Base-by-base conservation (phyloP, 2,888 invertebrate species). In the Cerceris rybyensis region DNA sequence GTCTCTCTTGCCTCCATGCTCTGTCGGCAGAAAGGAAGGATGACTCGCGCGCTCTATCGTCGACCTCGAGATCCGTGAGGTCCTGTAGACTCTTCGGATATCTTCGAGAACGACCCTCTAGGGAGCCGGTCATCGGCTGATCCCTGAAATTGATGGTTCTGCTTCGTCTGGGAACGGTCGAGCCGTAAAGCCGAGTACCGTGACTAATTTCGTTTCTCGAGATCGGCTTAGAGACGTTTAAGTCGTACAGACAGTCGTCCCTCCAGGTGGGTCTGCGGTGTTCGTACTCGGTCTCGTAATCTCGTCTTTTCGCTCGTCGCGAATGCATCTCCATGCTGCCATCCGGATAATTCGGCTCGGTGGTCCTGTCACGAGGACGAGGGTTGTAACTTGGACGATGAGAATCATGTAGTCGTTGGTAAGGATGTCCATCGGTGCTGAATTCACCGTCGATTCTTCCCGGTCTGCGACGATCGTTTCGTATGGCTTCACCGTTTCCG, bases 61-160 rank as follows among this genome's bases (percentile, higher is more conserved):
- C 91, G 68, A 90, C 84, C 67, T 91, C 91, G 11, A 91, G 82
- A 60, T 90, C 90, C 14, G 90, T 91, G 14, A 92, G 86, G 70
- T 92, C 91, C 71, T 89, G 89, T 57, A 92, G 78, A 70, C 91
- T 92, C 70, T 87, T 90, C 1, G 90, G 90, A 69, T 90, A 90
- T 14, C 82, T 70, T 43, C 85, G 80, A 28, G 28, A 4, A 14
- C 66, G 72, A 6, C 55, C 52, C 39, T 69, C 80, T 7, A 72
- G 64, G 6, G 66, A 75, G 2, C 9, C 52, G 41, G 6, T 59
- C 67, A 11, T 55, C 50, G n/a, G 59, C 79, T 75, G 87, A 70
- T 87, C 86, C 43, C 86, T 83, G 59, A 89, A 86, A 75, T 87
- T 85, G 73, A 85, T 80, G 63, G 86, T 78, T 42, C 81, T 82